Percentiles rank a stretch among this genome's conserved stretches.
phyloP scores from a whole-genome alignment of 2,797 vertebrate species.

The Galaxias olidus region DNA sequence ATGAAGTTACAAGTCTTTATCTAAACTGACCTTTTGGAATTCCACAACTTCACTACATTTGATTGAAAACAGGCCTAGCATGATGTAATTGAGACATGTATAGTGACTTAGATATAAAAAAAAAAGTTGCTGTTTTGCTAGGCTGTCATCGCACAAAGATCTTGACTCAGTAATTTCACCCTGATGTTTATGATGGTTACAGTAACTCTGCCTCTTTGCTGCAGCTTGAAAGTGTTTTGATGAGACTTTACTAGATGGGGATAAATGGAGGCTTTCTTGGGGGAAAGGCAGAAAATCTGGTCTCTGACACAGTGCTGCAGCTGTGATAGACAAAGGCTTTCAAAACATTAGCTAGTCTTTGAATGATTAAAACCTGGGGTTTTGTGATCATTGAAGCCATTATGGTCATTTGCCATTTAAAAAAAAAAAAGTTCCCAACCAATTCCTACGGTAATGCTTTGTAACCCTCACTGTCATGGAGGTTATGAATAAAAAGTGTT shows the following conservation, averaged over 20 bases:
- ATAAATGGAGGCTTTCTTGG: not conserved
- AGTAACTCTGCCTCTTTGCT: not conserved
- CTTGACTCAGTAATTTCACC: not conserved
- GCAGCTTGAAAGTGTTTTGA: not conserved
- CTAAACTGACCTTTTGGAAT: not conserved
- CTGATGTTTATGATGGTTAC: not conserved
- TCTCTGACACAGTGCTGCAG: not conserved
- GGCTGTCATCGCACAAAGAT: not conserved
- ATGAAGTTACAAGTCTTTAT: not conserved
- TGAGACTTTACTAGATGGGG: not conserved
- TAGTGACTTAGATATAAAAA: too few relatives aligned
- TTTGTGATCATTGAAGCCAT: too few relatives aligned
- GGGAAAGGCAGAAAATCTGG: not conserved
- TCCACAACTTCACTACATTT: too few relatives aligned
- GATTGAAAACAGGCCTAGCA: not conserved
- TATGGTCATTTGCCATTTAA: not conserved
- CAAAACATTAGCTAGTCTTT: not conserved
- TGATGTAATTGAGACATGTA: not conserved
- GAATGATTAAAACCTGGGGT: too few relatives aligned
- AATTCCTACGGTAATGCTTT: not conserved
- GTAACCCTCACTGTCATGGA: not conserved
- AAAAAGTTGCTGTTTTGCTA: not conserved
- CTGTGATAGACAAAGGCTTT: too few relatives aligned
- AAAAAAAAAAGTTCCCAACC: not conserved
- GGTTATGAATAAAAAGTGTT: not conserved